Base-by-base conservation (phyloP, 2,797 vertebrate species). In the Sebastes nivosus region DNA sequence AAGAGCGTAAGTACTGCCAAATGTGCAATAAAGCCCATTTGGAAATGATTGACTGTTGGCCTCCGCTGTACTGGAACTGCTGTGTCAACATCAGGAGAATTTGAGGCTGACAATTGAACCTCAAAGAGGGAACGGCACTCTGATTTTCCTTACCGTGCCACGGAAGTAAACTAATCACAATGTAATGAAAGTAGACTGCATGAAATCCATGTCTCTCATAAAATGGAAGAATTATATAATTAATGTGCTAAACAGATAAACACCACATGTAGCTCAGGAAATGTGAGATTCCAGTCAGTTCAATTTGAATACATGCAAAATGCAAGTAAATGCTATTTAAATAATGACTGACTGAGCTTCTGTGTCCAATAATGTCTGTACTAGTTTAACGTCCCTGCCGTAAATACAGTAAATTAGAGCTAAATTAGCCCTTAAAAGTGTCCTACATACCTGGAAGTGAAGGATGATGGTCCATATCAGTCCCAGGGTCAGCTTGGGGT, bases 381-480 rank as follows among this genome's bases (percentile, higher is more conserved):
- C 4, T 7, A 55, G 18, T 27, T 54, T 13, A 38, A 30, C 3
- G 14, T 30, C 1, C 22, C 6, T 67, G 36, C 22, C 8, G 8
- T 32, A 24, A 32, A 34, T 18, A 36, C 6, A 36, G 46, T 13
- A 1, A 30, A 20, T 27, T 20, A 24, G 12, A 27, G 9, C 13
- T 13, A 71, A 70, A 8, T 10, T 5, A n/a, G 8, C 14, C 46
- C 8, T 68, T 24, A 16, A 63, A 72, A 4, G 25, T 5, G 68
- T 65, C 20, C 46, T 8, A 3, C 9, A 1, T 66, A 99, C 98
- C 98, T 99, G 98, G 97, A 99, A 99, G 94, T 99, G 98, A 25
- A 99, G 96, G 94, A 99, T 99, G 95, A 99, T 98, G 84, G 98
- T 99, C 98, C 98, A 99, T 92, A 99, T 99, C 72, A 99, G 95